phyloP scores from a whole-genome alignment of 2,888 invertebrate species.

The Lycophotia porphyrea region DNA sequence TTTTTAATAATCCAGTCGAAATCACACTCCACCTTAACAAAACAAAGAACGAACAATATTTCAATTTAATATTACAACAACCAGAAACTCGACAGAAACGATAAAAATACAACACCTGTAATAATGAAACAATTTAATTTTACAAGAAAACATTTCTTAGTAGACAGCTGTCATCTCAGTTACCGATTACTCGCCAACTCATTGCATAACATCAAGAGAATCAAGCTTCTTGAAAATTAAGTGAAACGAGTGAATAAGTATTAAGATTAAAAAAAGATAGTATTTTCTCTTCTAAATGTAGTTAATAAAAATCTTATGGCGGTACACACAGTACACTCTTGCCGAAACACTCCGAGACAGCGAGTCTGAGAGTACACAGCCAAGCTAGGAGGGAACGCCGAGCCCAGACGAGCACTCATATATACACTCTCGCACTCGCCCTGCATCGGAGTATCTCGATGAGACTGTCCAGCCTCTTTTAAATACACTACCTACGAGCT shows the following conservation, averaged over 20 bases:
- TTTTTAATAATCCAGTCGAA: not conserved
- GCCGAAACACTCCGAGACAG: not conserved
- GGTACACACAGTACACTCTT: too few species aligned
- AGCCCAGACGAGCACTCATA: too few species aligned
- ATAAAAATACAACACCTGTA: not conserved
- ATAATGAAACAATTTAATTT: not conserved
- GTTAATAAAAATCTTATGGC: too few species aligned
- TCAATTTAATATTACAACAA: not conserved
- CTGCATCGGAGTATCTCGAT: not conserved
- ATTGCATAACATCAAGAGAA: slow-evolving; percentile 7
- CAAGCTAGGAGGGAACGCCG: too few species aligned
- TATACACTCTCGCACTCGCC: too few species aligned
- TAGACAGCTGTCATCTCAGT: slow-evolving; percentile 25
- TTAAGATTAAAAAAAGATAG: not conserved
- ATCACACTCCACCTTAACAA: not conserved
- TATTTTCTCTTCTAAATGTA: not conserved
- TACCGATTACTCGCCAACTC: not conserved
- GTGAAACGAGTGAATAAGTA: not conserved
- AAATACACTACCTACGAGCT: too few species aligned
- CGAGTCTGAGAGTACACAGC: not conserved
- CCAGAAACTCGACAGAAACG: not conserved
- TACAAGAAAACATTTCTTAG: not conserved
- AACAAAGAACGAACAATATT: not conserved
- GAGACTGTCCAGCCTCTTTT: not conserved
- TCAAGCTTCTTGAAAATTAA: not conserved